Percentiles rank a stretch among this genome's conserved stretches.
phyloP scores from a whole-genome alignment of 2,113 vertebrate genomes.

The Xenopus borealis region DNA sequence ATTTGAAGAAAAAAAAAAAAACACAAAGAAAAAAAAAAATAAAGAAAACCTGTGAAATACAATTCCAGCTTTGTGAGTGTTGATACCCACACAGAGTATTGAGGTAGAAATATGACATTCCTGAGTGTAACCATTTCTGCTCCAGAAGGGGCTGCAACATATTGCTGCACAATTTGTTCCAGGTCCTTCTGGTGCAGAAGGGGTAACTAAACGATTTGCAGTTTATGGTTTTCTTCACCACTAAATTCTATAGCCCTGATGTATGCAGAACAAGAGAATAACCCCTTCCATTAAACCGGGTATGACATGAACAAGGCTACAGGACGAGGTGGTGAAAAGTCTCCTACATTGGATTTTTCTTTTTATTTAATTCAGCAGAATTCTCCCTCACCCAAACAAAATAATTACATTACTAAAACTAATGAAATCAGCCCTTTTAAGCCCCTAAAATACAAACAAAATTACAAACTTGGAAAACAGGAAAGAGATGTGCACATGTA shows the following conservation, averaged over 20 bases:
- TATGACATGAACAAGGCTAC: conserved; percentile 29
- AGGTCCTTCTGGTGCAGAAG: conserved; percentile 1
- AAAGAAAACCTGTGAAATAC: conserved; percentile 17
- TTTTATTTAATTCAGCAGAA: too few relatives aligned
- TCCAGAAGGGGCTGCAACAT: background rate
- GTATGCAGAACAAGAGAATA: conserved; percentile 33
- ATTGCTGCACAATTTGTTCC: background rate
- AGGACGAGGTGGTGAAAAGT: conserved; percentile 26
- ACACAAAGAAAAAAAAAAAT: background rate
- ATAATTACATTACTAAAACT: conserved; percentile 23
- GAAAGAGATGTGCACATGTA: background rate
- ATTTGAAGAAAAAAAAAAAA: conserved; percentile 58
- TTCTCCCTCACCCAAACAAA: background rate
- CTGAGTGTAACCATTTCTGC: conserved; percentile 34
- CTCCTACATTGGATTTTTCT: background rate
- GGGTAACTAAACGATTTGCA: conserved; percentile 16
- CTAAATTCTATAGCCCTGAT: conserved; percentile 29
- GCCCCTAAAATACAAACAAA: conserved; percentile 22
- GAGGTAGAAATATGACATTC: conserved; percentile 46
- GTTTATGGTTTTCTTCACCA: conserved; percentile 55
- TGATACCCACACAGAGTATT: conserved; percentile 35
- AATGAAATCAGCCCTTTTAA: background rate
- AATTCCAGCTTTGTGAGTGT: conserved; percentile 38
- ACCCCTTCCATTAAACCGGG: conserved; percentile 41
- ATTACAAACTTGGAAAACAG: background rate